Evolutionary conservation across 1,140 invertebrate genomes (phyloP).

Genomic region (Temnothorax nylanderi): DNA sequence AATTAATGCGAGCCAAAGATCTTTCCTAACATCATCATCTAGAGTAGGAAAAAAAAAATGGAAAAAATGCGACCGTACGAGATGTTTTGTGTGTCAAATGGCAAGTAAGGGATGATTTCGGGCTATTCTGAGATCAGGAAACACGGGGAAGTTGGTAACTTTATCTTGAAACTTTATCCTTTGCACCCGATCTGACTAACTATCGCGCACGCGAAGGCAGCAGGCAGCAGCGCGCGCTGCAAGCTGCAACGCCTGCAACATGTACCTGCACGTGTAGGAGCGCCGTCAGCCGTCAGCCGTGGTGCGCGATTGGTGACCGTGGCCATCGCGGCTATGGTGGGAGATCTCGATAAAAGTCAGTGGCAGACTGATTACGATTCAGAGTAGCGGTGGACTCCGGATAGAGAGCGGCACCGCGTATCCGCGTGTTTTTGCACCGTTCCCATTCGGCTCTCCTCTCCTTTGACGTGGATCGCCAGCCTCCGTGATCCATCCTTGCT

Average conservation of each 20-base stretch:
- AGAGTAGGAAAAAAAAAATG: neutral
- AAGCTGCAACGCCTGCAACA: neutral
- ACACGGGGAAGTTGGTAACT: neutral
- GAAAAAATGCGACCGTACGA: neutral
- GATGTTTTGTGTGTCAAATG: neutral
- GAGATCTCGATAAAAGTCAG: conserved; percentile 83
- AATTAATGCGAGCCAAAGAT: neutral
- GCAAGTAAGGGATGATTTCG: neutral
- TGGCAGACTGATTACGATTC: conserved; percentile 82
- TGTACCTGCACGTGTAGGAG: conserved; percentile 28
- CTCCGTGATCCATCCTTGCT: neutral
- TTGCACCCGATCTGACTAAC: conserved; percentile 11
- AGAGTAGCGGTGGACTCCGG: conserved; percentile 82
- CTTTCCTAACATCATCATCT: neutral
- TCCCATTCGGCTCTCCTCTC: neutral
- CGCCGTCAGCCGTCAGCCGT: neutral
- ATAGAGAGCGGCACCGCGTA: conserved; percentile 64
- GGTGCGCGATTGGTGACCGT: conserved; percentile 34
- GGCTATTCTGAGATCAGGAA: neutral
- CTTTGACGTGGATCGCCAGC: neutral
- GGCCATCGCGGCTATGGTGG: conserved; percentile 74
- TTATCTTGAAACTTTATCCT: neutral
- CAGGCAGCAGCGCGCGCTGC: too few relatives aligned
- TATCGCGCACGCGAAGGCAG: neutral
- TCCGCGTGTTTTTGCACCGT: conserved; percentile 54